A percentile compares a stretch with the other conserved stretches of the same genome.
These are phyloP conservation scores for Glareola pratincola DNA, from an alignment of 2,113 vertebrate genomes.

Conservation along the genomic window DNA sequence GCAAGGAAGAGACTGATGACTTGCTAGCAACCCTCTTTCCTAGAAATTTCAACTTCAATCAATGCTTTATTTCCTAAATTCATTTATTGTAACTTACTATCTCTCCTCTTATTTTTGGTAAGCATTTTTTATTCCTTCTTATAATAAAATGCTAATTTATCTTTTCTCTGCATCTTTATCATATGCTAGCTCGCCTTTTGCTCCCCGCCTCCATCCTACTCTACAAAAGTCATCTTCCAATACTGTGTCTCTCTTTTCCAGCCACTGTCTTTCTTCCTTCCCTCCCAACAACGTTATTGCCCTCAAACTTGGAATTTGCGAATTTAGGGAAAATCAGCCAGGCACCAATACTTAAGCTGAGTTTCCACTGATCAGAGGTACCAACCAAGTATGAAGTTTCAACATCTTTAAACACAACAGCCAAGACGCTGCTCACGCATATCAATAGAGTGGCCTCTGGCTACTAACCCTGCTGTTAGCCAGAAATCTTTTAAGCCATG, in stretches of 20 bases:
- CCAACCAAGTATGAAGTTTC: neutral
- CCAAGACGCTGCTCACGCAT: neutral
- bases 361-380: neutral
- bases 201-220: neutral
- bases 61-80: neutral
- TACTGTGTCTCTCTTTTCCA: neutral
- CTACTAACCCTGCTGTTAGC: neutral
- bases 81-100: neutral
- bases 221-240: neutral
- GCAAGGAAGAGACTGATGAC: neutral
- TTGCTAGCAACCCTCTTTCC: neutral
- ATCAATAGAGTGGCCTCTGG: rapidly evolving
- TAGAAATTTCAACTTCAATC: neutral
- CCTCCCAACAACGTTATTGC: neutral
- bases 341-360: neutral
- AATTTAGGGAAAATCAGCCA: neutral
- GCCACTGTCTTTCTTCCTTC: neutral
- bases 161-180: neutral
- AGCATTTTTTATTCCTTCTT: neutral
- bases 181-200: neutral
- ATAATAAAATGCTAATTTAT: neutral
- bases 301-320: neutral
- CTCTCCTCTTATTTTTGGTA: neutral
- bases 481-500: neutral
- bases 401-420: neutral